Conservation (phyloP, 2,888 invertebrate species). For the Heliconius hortense region DNA sequence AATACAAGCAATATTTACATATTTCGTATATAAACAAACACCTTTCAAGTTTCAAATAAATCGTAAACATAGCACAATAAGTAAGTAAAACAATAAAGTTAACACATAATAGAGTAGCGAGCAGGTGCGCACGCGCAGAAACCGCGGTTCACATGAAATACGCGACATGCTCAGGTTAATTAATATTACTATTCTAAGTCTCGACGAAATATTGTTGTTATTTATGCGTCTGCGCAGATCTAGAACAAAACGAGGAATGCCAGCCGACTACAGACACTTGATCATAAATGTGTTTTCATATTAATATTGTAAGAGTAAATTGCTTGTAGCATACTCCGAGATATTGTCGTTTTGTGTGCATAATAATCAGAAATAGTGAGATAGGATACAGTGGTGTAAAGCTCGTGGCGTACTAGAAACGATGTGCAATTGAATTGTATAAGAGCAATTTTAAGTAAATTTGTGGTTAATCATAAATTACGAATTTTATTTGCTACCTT, state of each 20-base stretch:
- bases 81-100: slow-evolving; percentile 54
- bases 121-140: slow-evolving; percentile 71
- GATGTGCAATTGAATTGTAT: not conserved
- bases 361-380: slow-evolving; percentile 8
- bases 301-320: slow-evolving; percentile 34
- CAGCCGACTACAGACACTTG: slow-evolving; percentile 34
- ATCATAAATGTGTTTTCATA: slow-evolving; percentile 37
- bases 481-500: not conserved
- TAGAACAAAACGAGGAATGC: slow-evolving; percentile 44
- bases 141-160: slow-evolving; percentile 73
- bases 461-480: not conserved
- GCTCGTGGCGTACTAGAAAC: not conserved
- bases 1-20: slow-evolving; percentile 12
- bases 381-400: not conserved
- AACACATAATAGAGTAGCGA: slow-evolving; percentile 63
- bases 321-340: slow-evolving; percentile 23
- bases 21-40: slow-evolving; percentile 20
- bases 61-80: slow-evolving; percentile 38
- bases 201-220: slow-evolving; percentile 72
- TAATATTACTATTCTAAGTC: slow-evolving; percentile 62
- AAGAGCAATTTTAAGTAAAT: not conserved
- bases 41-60: slow-evolving; percentile 33
- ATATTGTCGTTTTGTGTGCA: slow-evolving; percentile 19
- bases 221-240: slow-evolving; percentile 64
- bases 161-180: slow-evolving; percentile 63